Percentiles rank a stretch among this genome's conserved stretches.
Conservation (phyloP, 2,113 vertebrate genomes). For the Bufo bufo region DNA sequence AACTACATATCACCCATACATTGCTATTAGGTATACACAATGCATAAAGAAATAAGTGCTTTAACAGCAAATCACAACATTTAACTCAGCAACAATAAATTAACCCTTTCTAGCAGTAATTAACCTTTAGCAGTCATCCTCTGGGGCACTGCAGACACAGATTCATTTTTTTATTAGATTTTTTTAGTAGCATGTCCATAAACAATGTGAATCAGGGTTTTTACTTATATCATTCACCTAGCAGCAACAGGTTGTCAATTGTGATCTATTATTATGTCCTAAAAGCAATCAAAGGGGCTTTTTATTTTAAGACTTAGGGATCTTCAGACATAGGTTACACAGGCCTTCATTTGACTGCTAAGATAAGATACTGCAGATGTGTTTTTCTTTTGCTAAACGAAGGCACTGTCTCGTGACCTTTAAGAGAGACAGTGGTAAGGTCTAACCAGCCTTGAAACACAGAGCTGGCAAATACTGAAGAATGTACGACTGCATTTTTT, state of each 20-base stretch:
- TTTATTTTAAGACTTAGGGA: neutral
- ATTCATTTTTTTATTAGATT: too few species aligned
- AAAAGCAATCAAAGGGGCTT: neutral
- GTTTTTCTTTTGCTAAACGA: slow-evolving; percentile 29
- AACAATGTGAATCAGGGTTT: neutral
- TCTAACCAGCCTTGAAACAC: slow-evolving; percentile 11
- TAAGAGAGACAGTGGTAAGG: slow-evolving; percentile 18
- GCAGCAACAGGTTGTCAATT: neutral
- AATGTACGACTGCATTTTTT: slow-evolving; percentile 17
- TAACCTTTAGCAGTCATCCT: too few species aligned
- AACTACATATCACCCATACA: too few species aligned
- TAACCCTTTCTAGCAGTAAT: too few species aligned
- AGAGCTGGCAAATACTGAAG: neutral
- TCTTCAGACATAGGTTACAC: neutral
- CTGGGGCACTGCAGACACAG: too few species aligned
- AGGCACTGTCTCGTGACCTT: slow-evolving; percentile 45
- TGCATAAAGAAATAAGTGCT: too few species aligned
- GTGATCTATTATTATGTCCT: neutral
- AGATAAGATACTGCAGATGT: slow-evolving; percentile 25
- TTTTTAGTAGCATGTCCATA: neutral
- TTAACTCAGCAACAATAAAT: too few species aligned
- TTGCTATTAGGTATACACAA: too few species aligned
- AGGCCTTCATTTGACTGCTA: neutral
- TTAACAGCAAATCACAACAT: too few species aligned
- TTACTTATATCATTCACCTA: neutral